Base-by-base conservation (phyloP, 2,797 vertebrate genomes). In the Nannoperca australis region DNA sequence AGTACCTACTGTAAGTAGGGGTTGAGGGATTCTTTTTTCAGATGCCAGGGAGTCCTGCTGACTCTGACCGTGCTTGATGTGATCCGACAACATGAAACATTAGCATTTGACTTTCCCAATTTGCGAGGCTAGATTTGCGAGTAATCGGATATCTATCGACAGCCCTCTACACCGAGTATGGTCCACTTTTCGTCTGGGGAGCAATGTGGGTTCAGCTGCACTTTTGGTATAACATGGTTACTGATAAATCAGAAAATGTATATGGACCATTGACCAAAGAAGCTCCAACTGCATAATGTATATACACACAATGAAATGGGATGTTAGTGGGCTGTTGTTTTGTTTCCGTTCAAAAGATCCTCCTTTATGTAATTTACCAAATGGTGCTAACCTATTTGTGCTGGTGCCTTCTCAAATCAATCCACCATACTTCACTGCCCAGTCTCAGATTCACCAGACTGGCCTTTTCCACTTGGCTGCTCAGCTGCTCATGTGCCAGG, bases 381-480 rank as follows among this genome's bases (percentile, higher is more conserved):
- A 79, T 60, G 42, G 62, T 78, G 14, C 50, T 32, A 59, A 61
- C 7, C 50, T 27, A 59, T 73, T 73, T 78, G 64, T 86, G 38
- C 68, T 55, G 53, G 42, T 76, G 30, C 53, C 53, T 78, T 69
- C n/a, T 72, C n/a, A 34, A 51, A 79, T 79, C 38, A 73, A 40
- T 76, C 36, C 56, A 65, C 62, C 42, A 49, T 68, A 65, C 24
- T 63, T 84, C 60, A 18, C 49, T 63, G 20, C 27, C 50, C 44
- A 34, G 56, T 82, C 76, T 54, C 70, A 86, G 55, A 83, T 86
- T 89, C 89, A 90, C 85, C 92, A 94, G 91, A 92, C 87, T 91
- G 92, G 79, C 71, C 89, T 89, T 90, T 95, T 95, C 91, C 93
- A 91, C 90, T 89, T 87, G 90, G 84, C 78, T 40, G 34, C 60